Evolutionary conservation across 2,113 vertebrate species (phyloP).

Genomic region (Ciconia boyciana): DNA sequence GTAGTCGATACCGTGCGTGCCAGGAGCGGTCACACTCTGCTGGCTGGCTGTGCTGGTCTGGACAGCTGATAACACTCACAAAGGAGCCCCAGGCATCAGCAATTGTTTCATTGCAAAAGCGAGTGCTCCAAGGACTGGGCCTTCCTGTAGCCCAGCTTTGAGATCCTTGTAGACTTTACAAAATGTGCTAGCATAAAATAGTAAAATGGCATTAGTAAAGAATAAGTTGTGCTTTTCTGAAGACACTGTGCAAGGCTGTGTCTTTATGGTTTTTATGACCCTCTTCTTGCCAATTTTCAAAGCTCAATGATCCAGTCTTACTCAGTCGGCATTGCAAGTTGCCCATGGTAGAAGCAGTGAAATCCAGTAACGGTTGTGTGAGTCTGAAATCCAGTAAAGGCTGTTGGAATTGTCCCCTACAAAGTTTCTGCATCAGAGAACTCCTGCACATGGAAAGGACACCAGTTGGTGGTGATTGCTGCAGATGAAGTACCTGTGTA

Average conservation of each 20-base stretch:
- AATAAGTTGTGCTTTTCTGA: neutral
- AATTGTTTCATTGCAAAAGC: neutral
- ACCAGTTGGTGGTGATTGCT: neutral
- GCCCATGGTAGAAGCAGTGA: neutral
- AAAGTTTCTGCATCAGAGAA: neutral
- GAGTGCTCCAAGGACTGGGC: neutral
- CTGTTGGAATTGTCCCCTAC: neutral
- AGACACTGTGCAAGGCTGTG: neutral
- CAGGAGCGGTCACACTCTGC: neutral
- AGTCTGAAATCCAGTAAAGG: neutral
- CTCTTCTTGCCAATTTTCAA: neutral
- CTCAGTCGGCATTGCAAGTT: neutral
- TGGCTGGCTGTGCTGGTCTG: neutral
- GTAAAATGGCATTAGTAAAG: neutral
- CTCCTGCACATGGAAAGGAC: neutral
- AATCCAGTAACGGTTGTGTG: neutral
- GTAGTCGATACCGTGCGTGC: fast-evolving
- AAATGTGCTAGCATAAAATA: neutral
- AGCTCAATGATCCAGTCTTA: neutral
- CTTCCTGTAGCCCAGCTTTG: neutral
- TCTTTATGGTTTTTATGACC: neutral
- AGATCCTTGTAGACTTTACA: neutral
- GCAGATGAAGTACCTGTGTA: neutral
- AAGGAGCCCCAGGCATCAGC: neutral
- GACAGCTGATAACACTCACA: neutral